Base-by-base conservation (phyloP, 2,888 invertebrate species). In the Drepana falcataria region DNA sequence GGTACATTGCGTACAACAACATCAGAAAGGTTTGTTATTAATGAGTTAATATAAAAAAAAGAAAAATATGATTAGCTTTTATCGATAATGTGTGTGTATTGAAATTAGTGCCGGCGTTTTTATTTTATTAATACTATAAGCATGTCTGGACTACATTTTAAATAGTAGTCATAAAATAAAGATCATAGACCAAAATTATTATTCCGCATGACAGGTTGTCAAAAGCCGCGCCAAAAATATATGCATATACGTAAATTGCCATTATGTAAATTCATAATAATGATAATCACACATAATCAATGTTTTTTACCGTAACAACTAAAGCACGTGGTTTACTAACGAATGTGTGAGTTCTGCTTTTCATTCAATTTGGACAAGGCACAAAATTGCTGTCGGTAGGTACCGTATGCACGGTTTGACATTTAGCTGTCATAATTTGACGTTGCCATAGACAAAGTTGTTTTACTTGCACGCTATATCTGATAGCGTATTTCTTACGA, bases 341-440 rank as follows among this genome's bases (percentile, higher is more conserved):
- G 60, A 53, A 52, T 59, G 60, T 65, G 54, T 52, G n/a, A 59
- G 54, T 65, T 59, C 52, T 48, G 64, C 64, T 65, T 63, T 62
- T 63, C 61, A 63, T 64, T 58, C 58, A 60, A 63, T 56, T 48
- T 61, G 59, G 57, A 65, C 58, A 5, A 59, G 58, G 63, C 66
- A 67, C 60, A 66, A 62, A 71, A 71, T 75, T 73, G 74, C 74
- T 75, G 60, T 69, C 64, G 59, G 63, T 60, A 59, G 7, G 51
- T 34, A 4, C 2, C 40, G 2, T 49, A 2, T 6, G 40, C 1
- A 4, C 9, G 40, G 2, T 5, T n/a, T 21, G 37, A 37, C 37
- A 37, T 49, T 21, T 49, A 51, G 37, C 51, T 51, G 51, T 51
- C 40, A 37, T 51, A 7, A 35, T 34, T 51, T 41, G 3, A 37